Base-by-base conservation (phyloP, 2,888 invertebrate species). In the Beris morrisii region DNA sequence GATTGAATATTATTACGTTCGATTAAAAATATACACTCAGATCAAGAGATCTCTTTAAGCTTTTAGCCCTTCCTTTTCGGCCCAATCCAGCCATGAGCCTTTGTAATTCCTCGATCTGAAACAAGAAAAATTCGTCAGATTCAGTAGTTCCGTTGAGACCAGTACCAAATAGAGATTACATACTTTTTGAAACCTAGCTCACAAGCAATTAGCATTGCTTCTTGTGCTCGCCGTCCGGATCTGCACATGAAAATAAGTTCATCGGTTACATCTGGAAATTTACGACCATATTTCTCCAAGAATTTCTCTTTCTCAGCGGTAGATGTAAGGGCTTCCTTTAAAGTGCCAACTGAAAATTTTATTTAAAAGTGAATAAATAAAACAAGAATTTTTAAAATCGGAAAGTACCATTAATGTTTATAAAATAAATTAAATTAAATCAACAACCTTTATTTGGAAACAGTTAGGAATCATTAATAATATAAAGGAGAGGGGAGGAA, bases 221-320 rank as follows among this genome's bases (percentile, higher is more conserved):
- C 84, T 7, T 79, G 82, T 71, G 87, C 86, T 74, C 88, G 82
- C 72, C 81, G 85, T 15, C 88, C 88, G 69, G 85, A 83, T 78
- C 83, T 85, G 73, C 88, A 89, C 65, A 86, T 85, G 70, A 88
- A 83, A 71, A 88, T 85, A 2, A 88, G 82, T 74, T 84, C 83
- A 12, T 83, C 81, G 55, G 84, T 77, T 69, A 81, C 77, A 4
- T 74, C 68, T 7, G 89, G 89, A 73, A 87, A 87, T 1, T 79
- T 73, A 67, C 79, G 82, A 0, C 82, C 79, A 74, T 82, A 88
- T 61, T 75, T 80, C 61, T 81, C 70, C 71, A 82, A 70, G 75
- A 89, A 89, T 54, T 84, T 83, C 52, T 82, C 80, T 1, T 30
- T 58, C 32, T 31, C 38, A 4, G 31, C 43, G 9, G 53, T 30